Conservation (phyloP, 2,797 vertebrate species). For the Loriculus beryllinus region DNA sequence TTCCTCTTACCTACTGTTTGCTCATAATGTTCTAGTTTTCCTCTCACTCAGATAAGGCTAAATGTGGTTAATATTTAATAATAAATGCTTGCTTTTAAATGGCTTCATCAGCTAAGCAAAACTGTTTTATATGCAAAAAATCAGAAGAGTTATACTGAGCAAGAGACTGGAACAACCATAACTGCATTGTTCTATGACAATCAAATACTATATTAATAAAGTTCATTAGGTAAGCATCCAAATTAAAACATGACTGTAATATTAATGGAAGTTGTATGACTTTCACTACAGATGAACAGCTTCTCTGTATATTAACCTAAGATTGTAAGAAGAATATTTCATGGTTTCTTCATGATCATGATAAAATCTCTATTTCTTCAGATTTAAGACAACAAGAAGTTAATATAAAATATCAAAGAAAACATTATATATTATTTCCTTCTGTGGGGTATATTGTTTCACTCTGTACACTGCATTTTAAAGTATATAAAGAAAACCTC, state of each 20-base stretch:
- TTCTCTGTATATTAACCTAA: slow-evolving; percentile 48
- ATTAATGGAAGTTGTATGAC: slow-evolving; percentile 39
- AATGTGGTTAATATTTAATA: slow-evolving; percentile 7
- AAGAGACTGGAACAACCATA: neutral
- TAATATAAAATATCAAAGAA: slow-evolving; percentile 20
- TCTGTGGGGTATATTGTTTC: neutral
- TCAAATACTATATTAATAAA: slow-evolving; percentile 1
- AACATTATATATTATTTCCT: slow-evolving; percentile 18
- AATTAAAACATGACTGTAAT: slow-evolving; percentile 59
- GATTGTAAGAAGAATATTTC: slow-evolving; percentile 9
- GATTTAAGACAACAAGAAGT: neutral
- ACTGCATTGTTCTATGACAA: neutral
- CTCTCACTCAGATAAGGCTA: neutral
- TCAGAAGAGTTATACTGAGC: neutral
- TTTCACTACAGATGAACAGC: slow-evolving; percentile 31
- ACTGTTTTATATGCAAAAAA: neutral
- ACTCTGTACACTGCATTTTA: slow-evolving; percentile 29
- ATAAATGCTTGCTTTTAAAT: neutral
- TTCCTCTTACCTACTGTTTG: neutral
- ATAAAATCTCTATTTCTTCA: slow-evolving; percentile 30
- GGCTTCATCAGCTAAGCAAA: neutral
- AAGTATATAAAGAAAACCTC: slow-evolving; percentile 14
- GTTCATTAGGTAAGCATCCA: slow-evolving; percentile 53
- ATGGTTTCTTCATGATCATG: neutral
- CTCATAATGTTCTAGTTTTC: neutral